A percentile compares a stretch with the other conserved stretches of the same genome.
Evolutionary conservation across 2,797 vertebrate genomes (phyloP).

Genomic region (Alcedo quadribrachys): DNA sequence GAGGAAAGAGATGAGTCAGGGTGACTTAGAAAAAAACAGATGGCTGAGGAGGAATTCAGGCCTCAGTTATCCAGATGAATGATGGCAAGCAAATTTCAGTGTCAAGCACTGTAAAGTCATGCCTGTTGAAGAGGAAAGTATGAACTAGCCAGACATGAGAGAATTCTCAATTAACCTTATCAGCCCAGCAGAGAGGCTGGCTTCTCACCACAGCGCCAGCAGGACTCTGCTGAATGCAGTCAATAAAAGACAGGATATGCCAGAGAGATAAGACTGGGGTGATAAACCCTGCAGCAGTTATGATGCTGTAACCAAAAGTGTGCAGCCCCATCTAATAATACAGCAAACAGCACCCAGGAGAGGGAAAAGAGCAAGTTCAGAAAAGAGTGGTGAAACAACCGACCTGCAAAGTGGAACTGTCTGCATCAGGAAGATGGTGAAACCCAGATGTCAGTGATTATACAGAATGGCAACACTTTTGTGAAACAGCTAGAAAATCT

Average conservation of each 20-base stretch:
- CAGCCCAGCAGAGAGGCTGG: background rate
- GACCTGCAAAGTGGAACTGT: accelerated
- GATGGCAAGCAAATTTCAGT: background rate
- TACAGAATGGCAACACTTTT: background rate
- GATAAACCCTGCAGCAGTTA: constrained; percentile 15
- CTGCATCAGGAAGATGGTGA: background rate
- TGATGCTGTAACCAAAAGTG: background rate
- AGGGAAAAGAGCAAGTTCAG: background rate
- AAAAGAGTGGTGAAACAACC: background rate
- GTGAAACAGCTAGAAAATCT: background rate
- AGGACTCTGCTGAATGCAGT: constrained; percentile 19
- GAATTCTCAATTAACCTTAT: constrained; percentile 52
- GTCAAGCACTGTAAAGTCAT: background rate
- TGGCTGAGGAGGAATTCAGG: background rate
- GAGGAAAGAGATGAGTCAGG: constrained; percentile 27
- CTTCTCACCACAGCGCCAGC: background rate
- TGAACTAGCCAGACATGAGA: background rate
- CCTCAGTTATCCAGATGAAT: background rate
- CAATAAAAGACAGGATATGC: constrained; percentile 22
- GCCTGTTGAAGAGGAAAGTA: constrained; percentile 3
- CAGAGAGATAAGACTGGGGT: background rate
- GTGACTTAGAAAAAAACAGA: background rate
- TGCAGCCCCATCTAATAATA: background rate
- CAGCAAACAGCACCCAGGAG: background rate
- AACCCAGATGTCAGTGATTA: background rate